phyloP scores from a whole-genome alignment of 2,113 vertebrate genomes.

The Triplophysa rosa region DNA sequence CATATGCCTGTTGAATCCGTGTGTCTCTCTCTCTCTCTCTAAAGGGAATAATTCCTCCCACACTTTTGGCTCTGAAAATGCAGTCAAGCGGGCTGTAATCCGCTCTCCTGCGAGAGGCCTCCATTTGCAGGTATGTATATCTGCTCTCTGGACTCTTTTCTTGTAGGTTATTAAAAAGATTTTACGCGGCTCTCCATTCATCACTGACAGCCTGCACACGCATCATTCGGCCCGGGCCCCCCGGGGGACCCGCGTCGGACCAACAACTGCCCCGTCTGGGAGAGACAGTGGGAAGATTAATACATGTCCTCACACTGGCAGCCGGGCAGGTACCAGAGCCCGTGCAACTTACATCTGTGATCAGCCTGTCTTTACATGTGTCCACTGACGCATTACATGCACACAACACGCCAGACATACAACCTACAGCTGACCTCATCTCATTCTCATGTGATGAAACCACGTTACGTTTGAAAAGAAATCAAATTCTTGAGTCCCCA shows the following conservation, averaged over 20 bases:
- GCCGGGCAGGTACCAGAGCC: constrained; percentile 33
- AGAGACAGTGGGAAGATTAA: constrained; percentile 57
- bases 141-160: constrained; percentile 40
- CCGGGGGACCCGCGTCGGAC: constrained; percentile 49
- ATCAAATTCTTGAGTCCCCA: no score
- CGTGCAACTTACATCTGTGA: constrained; percentile 48
- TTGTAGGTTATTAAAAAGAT: constrained; percentile 58
- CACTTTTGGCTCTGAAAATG: constrained; percentile 34
- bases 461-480: no score
- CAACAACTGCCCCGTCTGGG: constrained; percentile 32
- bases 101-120: constrained; percentile 11
- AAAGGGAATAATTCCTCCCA: constrained; percentile 8
- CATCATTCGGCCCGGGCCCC: constrained; percentile 55
- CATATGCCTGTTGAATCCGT: constrained; percentile 17
- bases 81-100: constrained; percentile 44
- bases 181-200: constrained; percentile 56
- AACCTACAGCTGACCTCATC: neutral
- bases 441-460: neutral
- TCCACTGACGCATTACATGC: constrained; percentile 30
- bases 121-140: constrained; percentile 57
- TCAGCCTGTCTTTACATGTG: constrained; percentile 35
- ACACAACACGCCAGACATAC: neutral
- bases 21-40: constrained; percentile 7
- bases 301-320: constrained; percentile 35
- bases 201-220: constrained; percentile 53